Evolutionary conservation across 2,888 invertebrate genomes (phyloP).

Genomic region (Saturnia japonica): DNA sequence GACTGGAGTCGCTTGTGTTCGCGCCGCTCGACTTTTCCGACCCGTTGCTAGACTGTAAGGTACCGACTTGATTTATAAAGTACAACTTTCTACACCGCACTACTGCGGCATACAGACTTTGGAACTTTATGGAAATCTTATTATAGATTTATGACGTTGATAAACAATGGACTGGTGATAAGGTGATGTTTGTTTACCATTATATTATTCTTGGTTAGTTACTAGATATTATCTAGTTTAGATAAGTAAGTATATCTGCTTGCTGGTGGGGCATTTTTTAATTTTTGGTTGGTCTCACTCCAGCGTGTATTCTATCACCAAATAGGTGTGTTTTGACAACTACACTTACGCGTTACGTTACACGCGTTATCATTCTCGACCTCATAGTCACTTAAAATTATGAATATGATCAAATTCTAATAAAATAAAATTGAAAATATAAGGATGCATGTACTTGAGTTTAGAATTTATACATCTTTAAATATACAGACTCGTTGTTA

Average conservation of each 20-base stretch:
- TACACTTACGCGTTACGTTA: too few species aligned
- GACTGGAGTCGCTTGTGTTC: slow-evolving; percentile 58
- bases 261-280: not conserved
- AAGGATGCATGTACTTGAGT: too few species aligned
- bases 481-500: too few species aligned
- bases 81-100: slow-evolving; percentile 40
- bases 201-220: not conserved
- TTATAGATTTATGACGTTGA: not conserved
- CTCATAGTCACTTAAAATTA: too few species aligned
- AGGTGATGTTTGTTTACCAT: not conserved
- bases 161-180: not conserved
- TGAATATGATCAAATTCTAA: too few species aligned
- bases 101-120: slow-evolving; percentile 36
- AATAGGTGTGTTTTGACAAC: too few species aligned
- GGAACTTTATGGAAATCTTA: slow-evolving; percentile 31
- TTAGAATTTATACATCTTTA: too few species aligned
- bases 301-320: not conserved
- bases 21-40: slow-evolving; percentile 61
- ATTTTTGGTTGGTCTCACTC: not conserved
- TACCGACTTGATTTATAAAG: slow-evolving; percentile 37
- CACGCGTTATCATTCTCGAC: too few species aligned
- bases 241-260: not conserved
- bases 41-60: slow-evolving; percentile 66
- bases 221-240: not conserved
- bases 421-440: too few species aligned